Evolutionary conservation across 2,888 invertebrate species (phyloP).

Genomic region (Pseudococcus jackbeardsleyi): DNA sequence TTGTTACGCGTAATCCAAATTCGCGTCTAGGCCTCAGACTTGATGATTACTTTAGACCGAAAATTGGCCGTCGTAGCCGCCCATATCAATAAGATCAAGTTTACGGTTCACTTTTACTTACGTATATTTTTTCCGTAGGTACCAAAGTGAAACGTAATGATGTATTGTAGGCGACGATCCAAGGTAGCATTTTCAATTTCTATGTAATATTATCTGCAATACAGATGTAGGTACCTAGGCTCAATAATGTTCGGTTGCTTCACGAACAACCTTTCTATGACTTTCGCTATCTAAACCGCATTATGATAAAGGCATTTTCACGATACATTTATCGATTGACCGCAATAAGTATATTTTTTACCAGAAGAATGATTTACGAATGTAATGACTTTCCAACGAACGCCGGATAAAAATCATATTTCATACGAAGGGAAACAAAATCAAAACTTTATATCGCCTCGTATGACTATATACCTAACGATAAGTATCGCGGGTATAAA

Average conservation of each 20-base stretch:
- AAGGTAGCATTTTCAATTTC: background rate
- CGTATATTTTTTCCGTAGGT: background rate
- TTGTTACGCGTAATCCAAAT: no score
- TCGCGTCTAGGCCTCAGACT: background rate
- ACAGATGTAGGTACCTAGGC: background rate
- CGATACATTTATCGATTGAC: constrained; percentile 45
- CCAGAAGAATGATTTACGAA: constrained; percentile 21
- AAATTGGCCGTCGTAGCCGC: background rate
- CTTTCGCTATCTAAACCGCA: constrained; percentile 54
- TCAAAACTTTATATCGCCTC: constrained; percentile 3
- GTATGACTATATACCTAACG: background rate
- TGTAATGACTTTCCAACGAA: constrained; percentile 25
- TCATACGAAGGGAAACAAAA: background rate
- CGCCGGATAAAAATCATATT: constrained; percentile 15
- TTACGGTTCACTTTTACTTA: constrained; percentile 20
- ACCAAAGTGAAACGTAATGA: background rate
- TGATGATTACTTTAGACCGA: background rate
- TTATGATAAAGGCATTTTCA: constrained; percentile 32
- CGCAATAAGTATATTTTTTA: background rate
- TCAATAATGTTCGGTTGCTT: background rate
- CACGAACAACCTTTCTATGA: constrained; percentile 14
- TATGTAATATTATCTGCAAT: background rate
- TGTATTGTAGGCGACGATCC: background rate
- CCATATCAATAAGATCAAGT: constrained; percentile 1
- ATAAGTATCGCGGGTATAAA: background rate